Percentiles rank a stretch among this genome's conserved stretches.
Conservation (phyloP, 2,797 vertebrate genomes). For the Cossypha niveicapilla region DNA sequence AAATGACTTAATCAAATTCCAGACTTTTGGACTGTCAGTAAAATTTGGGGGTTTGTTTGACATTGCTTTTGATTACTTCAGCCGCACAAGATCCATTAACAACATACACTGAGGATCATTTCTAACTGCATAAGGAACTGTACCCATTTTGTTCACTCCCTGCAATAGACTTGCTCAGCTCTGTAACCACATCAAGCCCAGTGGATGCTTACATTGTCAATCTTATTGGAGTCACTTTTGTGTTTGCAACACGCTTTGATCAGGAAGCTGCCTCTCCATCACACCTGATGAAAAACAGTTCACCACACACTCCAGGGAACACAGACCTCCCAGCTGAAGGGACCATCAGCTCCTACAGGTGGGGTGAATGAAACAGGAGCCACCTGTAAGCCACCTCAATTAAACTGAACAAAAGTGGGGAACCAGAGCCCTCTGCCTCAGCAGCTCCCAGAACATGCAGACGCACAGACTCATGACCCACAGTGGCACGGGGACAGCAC, state of each 20-base stretch:
- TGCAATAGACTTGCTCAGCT: not conserved
- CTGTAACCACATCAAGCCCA: not conserved
- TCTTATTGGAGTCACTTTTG: not conserved
- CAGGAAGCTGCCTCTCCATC: not conserved
- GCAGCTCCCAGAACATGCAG: not conserved
- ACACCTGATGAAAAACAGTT: not conserved
- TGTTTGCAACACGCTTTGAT: not conserved
- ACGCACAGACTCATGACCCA: accelerated
- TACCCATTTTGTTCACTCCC: not conserved
- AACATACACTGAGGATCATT: not conserved
- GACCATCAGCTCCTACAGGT: not conserved
- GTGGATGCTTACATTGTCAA: not conserved
- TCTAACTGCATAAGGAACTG: not conserved
- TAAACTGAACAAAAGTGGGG: not conserved
- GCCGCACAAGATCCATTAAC: accelerated
- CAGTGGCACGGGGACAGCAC: not conserved
- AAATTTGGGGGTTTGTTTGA: not conserved
- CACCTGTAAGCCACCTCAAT: not conserved
- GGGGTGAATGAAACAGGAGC: not conserved
- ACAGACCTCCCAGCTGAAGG: not conserved
- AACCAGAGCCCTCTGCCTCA: not conserved
- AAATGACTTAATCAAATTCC: not conserved
- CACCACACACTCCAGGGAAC: not conserved
- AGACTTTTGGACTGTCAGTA: not conserved
- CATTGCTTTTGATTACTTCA: not conserved